Evolutionary conservation across 2,113 vertebrate species (phyloP), one percentile per base, ranked within the genome.

Genomic region (Procapra przewalskii): DNA sequence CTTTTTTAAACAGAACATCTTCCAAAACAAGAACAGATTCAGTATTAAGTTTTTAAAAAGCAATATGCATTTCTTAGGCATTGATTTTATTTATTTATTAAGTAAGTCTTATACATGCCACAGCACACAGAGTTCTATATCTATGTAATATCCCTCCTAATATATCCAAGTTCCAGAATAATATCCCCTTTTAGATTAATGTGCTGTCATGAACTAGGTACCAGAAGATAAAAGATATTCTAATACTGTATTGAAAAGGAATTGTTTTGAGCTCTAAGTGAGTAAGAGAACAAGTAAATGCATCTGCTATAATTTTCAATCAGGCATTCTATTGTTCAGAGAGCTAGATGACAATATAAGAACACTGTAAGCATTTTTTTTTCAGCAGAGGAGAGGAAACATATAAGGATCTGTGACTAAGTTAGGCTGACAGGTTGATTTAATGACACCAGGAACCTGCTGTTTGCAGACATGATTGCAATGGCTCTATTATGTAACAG

Each of bases 261-360:
- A 96, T 94, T 90, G 55, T 94, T 98, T 98, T 50, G 48, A 88
- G 79, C 95, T 96, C 16, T 95, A 91, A 97, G 83, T 85, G 89
- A 96, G 36, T 77, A 96, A 88, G 79, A n/a, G 0, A 86, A 98
- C 62, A 94, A 62, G 95, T 91, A 98, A 98, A 98, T 75, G 67
- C n/a, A 95, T 88, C 94, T 98, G 96, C 86, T 98, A 17, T 97
- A 98, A 98, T 98, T 99, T 99, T 97, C 98, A 98, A 98, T 99
- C 98, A 99, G 98, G 96, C 90, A 59, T 94, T 89, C 14, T 83
- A 97, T 98, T 99, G 98, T 99, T 99, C 98, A 96, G 95, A 98
- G 97, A 98, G 97, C 90, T 97, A 96, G 98, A 64, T 98, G 98
- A 98, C 97, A 98, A 97, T 88, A 67, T 97, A 98, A 99, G 97